These are phyloP conservation scores for Dryadula phaetusa DNA, from an alignment of 2,888 invertebrate genomes.

Conservation along the genomic window DNA sequence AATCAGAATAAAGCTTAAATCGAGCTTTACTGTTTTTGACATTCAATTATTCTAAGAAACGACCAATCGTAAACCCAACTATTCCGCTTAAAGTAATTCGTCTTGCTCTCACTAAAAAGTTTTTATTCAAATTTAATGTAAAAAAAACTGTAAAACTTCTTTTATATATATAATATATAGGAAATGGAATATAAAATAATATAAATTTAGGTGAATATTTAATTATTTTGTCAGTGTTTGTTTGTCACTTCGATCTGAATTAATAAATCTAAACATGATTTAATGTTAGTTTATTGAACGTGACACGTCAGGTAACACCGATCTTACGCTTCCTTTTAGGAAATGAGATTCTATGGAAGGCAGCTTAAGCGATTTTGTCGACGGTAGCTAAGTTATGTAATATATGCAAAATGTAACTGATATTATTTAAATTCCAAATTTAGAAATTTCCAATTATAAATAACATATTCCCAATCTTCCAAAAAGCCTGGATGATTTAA, in stretches of 20 bases:
- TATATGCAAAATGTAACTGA: too few species aligned
- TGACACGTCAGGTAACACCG: background rate
- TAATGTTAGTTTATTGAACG: background rate
- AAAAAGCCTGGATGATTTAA: too few species aligned
- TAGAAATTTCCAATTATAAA: too few species aligned
- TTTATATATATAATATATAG: too few species aligned
- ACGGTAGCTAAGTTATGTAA: background rate
- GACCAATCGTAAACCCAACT: conserved; percentile 26
- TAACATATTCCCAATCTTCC: too few species aligned
- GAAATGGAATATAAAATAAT: too few species aligned
- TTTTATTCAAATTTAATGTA: conserved; percentile 17
- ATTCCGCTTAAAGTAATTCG: conserved; percentile 25
- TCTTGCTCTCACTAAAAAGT: conserved; percentile 19
- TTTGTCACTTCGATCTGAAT: background rate
- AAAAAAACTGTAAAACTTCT: too few species aligned
- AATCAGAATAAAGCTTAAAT: conserved; percentile 19
- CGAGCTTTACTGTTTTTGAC: conserved; percentile 21
- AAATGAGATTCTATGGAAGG: background rate
- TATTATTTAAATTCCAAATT: too few species aligned
- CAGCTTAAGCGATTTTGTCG: background rate
- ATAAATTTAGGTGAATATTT: too few species aligned
- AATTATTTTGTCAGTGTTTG: background rate
- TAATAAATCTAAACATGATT: background rate
- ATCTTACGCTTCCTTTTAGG: background rate
- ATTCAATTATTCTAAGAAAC: conserved; percentile 24